Evolutionary conservation across 2,113 vertebrate species (phyloP), one percentile per base, ranked within the genome.

Genomic region (Forbesichthys papilliferus): DNA sequence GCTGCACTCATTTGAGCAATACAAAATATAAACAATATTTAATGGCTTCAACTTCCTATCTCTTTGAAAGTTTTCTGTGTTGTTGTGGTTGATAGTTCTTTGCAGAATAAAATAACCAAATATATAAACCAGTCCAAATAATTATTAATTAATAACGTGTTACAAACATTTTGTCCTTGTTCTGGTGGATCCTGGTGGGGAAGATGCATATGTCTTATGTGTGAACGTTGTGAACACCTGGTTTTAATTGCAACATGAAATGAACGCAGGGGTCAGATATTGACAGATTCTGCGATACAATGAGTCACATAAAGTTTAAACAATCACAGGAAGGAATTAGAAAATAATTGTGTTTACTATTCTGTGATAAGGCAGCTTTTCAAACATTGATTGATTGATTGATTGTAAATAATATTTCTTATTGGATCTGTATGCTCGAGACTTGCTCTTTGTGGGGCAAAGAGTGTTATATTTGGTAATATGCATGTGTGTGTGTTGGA

Each of bases 161-260:
- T 42, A 5, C 36, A 42, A 42, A 42, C 36, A 42, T 42, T 5
- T 8, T 42, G 36, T 42, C 36, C 36, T 8, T 42, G 36, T 46
- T 63, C 36, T 11, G n/a, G 10, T 36, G 62, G 36, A 9, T 65
- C 75, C 67, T 61, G 49, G 49, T 12, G 68, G 71, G 70, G 51
- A 4, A 59, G 51, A 7, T n/a, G 20, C 57, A 56, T 53, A n/a
- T 53, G 36, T 42, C 57, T 60, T 53, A n/a, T 16, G 36, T 42
- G 36, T 6, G 36, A 42, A 42, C 4, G 4, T 5, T 42, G 4
- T 42, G 36, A 42, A 42, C 36, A 42, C 36, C 36, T 42, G 36
- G 5, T 42, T 42, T 8, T 42, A 42, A 42, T 42, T 42, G 36
- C 36, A 5, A 72, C 53, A 64, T 74, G 62, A 80, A 68, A 63